These are phyloP conservation scores for Microplitis mediator DNA, from an alignment of 1,140 invertebrate genomes.

Conservation along the genomic window DNA sequence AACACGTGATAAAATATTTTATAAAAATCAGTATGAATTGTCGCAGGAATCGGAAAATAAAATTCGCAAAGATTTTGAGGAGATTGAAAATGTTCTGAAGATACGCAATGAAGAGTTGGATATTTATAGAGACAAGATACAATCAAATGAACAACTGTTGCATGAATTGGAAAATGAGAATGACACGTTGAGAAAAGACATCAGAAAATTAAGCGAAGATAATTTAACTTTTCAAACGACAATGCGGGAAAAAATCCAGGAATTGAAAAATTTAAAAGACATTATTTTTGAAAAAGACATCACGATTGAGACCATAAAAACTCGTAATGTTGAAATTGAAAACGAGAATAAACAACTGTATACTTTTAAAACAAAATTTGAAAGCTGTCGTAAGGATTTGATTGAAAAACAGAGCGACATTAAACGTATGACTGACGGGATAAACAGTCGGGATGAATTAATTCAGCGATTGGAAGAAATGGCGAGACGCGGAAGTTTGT, in stretches of 20 bases:
- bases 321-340: slow-evolving; percentile 49
- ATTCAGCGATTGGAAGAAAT: slow-evolving; percentile 51
- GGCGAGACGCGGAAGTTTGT: slow-evolving; percentile 43
- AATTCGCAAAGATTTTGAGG: slow-evolving; percentile 64
- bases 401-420: slow-evolving; percentile 44
- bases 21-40: slow-evolving; percentile 65
- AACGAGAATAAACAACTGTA: slow-evolving; percentile 49
- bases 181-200: slow-evolving; percentile 59
- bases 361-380: slow-evolving; percentile 45
- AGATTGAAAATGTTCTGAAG: slow-evolving; percentile 64
- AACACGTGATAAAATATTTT: slow-evolving; percentile 65
- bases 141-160: slow-evolving; percentile 67
- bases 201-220: slow-evolving; percentile 49
- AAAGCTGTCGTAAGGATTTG: slow-evolving; percentile 39
- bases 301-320: slow-evolving; percentile 48
- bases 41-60: slow-evolving; percentile 63
- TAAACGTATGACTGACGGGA: slow-evolving; percentile 44
- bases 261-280: slow-evolving; percentile 47
- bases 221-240: slow-evolving; percentile 34
- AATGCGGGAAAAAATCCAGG: slow-evolving; percentile 41
- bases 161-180: slow-evolving; percentile 67
- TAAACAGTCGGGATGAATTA: slow-evolving; percentile 47
- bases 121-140: slow-evolving; percentile 65
- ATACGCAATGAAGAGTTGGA: slow-evolving; percentile 66
- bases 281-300: slow-evolving; percentile 50